These are phyloP conservation scores for Melanostigma gelatinosum DNA, from an alignment of 2,113 vertebrate genomes.

Conservation along the genomic window DNA sequence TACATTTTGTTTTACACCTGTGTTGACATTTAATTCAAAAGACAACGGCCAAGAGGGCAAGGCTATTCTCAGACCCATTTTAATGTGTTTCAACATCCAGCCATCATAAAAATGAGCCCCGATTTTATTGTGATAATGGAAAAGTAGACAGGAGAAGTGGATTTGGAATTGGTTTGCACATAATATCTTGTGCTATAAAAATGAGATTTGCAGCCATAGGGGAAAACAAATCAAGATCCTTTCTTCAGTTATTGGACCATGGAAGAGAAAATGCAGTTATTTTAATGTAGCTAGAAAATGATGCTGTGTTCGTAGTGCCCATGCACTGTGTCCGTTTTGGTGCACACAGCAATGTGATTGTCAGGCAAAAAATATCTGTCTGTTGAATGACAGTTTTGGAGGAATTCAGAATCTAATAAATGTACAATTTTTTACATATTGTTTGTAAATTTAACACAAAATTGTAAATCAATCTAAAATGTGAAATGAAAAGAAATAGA, in stretches of 20 bases:
- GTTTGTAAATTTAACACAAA: conserved; percentile 7
- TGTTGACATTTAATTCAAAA: conserved; percentile 83
- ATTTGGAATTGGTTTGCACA: conserved; percentile 81
- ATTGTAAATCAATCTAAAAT: conserved; percentile 10
- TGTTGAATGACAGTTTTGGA: conserved; percentile 28
- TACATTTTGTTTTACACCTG: conserved; percentile 82
- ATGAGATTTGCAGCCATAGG: conserved; percentile 78
- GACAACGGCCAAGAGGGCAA: conserved; percentile 78
- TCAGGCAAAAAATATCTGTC: conserved; percentile 46
- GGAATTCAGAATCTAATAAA: conserved; percentile 32
- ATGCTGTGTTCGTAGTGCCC: conserved; percentile 59
- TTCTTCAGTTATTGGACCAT: conserved; percentile 79
- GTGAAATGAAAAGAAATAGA: background rate
- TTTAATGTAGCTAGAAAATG: conserved; percentile 75
- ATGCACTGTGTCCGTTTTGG: conserved; percentile 49
- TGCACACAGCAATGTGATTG: conserved; percentile 52
- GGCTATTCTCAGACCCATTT: conserved; percentile 72
- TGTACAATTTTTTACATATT: background rate
- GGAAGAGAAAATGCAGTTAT: conserved; percentile 78
- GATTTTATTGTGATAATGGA: conserved; percentile 84
- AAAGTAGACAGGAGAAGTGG: conserved; percentile 81
- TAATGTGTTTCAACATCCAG: conserved; percentile 79
- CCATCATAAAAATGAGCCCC: conserved; percentile 71
- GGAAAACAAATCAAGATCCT: conserved; percentile 81
- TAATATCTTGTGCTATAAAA: conserved; percentile 80